phyloP scores from a whole-genome alignment of 92 coral and sea anemone species.

The Porites divaricata region DNA sequence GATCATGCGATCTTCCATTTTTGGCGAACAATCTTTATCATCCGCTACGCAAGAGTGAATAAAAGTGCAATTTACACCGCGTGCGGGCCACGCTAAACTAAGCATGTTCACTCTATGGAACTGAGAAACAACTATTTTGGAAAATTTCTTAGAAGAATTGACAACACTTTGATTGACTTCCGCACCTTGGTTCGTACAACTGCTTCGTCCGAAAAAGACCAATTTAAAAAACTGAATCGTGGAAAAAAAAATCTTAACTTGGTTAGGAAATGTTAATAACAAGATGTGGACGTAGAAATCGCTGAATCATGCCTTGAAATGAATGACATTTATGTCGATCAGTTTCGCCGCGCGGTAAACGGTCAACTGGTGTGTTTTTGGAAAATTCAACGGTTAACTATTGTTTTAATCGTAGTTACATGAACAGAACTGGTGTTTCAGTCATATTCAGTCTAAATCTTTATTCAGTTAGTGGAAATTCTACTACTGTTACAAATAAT shows the following conservation, averaged over 20 bases:
- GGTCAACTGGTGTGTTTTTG: neutral
- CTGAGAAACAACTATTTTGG: too few species aligned
- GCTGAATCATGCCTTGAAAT: slow-evolving; percentile 36
- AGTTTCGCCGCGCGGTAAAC: slow-evolving; percentile 5
- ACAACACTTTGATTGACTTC: neutral
- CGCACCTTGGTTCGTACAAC: too few species aligned
- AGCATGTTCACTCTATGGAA: neutral
- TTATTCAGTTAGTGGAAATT: neutral
- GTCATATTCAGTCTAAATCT: neutral
- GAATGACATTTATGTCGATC: neutral
- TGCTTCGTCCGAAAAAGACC: too few species aligned
- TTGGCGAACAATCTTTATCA: neutral
- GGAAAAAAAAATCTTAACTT: neutral
- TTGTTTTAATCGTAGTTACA: neutral
- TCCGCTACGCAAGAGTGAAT: neutral
- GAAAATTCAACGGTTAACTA: neutral
- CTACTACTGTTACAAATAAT: neutral
- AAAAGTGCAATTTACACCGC: neutral
- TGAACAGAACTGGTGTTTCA: neutral
- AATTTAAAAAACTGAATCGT: too few species aligned
- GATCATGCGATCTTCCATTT: neutral
- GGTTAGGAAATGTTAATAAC: neutral
- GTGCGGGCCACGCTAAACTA: neutral
- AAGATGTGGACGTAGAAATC: slow-evolving; percentile 15
- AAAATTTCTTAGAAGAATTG: neutral